Base-by-base conservation (phyloP, 2,888 invertebrate species). In the Agelastica alni region DNA sequence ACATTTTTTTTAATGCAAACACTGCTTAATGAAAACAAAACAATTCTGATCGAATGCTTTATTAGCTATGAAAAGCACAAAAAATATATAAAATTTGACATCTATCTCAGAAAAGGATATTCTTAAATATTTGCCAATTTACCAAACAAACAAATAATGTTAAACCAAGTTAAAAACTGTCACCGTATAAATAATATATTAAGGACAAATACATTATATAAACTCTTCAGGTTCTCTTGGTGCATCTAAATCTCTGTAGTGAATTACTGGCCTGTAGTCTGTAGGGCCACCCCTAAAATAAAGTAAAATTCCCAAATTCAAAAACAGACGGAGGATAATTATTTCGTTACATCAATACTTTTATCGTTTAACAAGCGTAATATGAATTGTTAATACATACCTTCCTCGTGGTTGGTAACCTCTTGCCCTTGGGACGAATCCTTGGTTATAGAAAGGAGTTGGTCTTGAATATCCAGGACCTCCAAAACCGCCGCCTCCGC, bases 211-310 rank as follows among this genome's bases (percentile, higher is more conserved):
- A 51, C 31, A 39, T 39, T 20, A 89, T 69, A 89, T 81, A 79
- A 91, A 90, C 78, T 92, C 91, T 78, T 92, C 91, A 63, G 91
- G 91, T 79, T 93, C 93, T 77, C 91, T 85, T 61, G 93, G 93
- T 65, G 93, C 93, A 79, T 94, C 94, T 82, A 94, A 84, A 81
- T 94, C 94, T 76, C 93, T 84, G 82, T 94, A 94, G 81, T 93
- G 92, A 76, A 93, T 91, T 74, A 93, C 87, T 70, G 92, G 90
- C 73, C 93, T 87, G 81, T 88, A 90, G 77, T 93, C 92, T 71
- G 85, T 86, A 30, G 77, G 76, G 73, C 83, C 84, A 80, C 90
- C 88, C 83, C 78, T 87, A 85, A 79, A 83, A 83, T 13, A 59
- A 49, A 47, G 41, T 31, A 10, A 9, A 26, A 12, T 39, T 10